Evolutionary conservation across 1,140 invertebrate species (phyloP), one percentile per base, ranked within the genome.

Genomic region (Rhagoletis zephyria): DNA sequence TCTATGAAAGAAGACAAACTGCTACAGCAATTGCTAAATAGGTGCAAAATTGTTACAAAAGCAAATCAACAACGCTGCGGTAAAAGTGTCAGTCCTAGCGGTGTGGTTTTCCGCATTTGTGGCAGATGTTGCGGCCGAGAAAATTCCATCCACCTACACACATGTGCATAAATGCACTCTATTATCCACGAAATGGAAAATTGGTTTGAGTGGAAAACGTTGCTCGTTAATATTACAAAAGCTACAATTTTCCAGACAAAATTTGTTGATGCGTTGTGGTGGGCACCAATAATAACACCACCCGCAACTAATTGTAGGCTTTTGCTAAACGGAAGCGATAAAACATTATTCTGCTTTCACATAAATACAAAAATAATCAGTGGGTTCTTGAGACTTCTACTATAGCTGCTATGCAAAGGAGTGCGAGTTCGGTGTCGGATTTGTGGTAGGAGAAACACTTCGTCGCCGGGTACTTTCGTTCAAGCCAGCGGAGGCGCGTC

Each of bases 171-270:
- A 63, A 81, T 56, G 48, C 48, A 56, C 74, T 81, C 74, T 56
- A 81, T 81, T 56, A 81, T 81, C 45, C 7, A 81, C 48, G 48
- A 59, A 81, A 81, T 81, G n/a, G 48, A 56, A 81, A 81, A 81
- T 81, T 81, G 16, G 74, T 5, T 74, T 45, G 67, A 7, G 42
- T 12, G 42, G 14, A 81, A 81, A 81, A 81, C 30, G 5, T 30
- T 51, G 67, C 4, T 12, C 12, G 64, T 9, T 74, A 48, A 74
- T 74, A 45, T 48, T 42, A 45, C 14, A 70, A 70, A 30, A 70
- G 14, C 7, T 70, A 14, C 14, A 65, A 74, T 45, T 74, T 74
- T 74, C 14, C 42, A 48, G 14, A 16, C 42, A 30, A 67, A 67
- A 67, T 40, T 19, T 67, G 30, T 67, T 42, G 64, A 67, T 67